Evolutionary conservation across 1,140 invertebrate species (phyloP).

Genomic region (Octopus bimaculoides): DNA sequence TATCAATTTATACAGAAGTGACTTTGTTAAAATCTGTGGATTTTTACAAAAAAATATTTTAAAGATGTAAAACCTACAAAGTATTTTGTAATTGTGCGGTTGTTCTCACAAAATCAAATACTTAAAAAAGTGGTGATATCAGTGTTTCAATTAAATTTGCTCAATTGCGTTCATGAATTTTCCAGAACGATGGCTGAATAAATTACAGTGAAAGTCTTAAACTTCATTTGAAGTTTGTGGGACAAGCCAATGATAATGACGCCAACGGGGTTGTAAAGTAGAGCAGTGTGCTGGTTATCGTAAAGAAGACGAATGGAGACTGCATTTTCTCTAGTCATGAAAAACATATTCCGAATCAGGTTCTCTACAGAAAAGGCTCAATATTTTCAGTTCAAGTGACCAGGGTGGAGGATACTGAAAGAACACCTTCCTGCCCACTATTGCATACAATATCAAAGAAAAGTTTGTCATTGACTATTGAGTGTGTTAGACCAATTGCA

Average conservation of each 20-base stretch:
- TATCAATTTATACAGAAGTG: not conserved
- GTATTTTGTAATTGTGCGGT: not conserved
- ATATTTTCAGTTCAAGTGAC: not conserved
- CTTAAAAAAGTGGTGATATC: not conserved
- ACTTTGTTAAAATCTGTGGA: not conserved
- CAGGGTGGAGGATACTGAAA: not conserved
- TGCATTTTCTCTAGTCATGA: not conserved
- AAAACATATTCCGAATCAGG: not conserved
- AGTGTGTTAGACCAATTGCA: not conserved
- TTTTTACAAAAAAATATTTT: constrained; percentile 5
- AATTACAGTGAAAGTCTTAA: not conserved
- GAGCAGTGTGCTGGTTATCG: not conserved
- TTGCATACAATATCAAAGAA: constrained; percentile 1
- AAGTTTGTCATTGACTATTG: not conserved
- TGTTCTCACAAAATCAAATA: not conserved
- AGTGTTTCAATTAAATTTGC: not conserved
- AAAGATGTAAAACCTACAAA: constrained; percentile 1
- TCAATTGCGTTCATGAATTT: constrained; percentile 2
- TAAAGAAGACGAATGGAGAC: not conserved
- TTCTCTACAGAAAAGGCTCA: not conserved
- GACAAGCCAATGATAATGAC: not conserved
- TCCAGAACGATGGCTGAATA: not conserved
- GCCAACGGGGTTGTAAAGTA: not conserved
- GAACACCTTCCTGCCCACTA: constrained; percentile 1
- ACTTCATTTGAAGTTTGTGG: constrained; percentile 1